Percentiles rank a stretch among this genome's conserved stretches.
phyloP scores from a whole-genome alignment of 1,140 invertebrate genomes.

The Bicyclus anynana region DNA sequence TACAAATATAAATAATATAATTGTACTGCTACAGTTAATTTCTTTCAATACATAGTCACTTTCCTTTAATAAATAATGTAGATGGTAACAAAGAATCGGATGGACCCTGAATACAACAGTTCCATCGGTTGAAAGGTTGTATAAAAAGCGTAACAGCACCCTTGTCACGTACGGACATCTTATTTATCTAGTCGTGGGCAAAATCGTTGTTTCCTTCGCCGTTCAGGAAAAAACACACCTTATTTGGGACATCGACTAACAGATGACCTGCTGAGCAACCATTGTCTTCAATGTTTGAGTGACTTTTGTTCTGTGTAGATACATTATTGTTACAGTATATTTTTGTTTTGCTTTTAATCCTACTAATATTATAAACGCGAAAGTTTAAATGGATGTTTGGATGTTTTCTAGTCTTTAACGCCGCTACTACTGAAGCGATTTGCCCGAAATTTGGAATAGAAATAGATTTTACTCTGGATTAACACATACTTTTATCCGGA shows the following conservation, averaged over 20 bases:
- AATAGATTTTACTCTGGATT: too few species aligned
- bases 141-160: slow-evolving; percentile 66
- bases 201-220: slow-evolving; percentile 68
- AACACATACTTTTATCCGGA: too few species aligned
- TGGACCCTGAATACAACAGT: slow-evolving; percentile 33
- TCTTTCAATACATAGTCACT: neutral
- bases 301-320: slow-evolving; percentile 32
- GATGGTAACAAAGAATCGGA: slow-evolving; percentile 54
- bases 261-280: slow-evolving; percentile 50
- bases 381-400: too few species aligned
- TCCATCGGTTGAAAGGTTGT: slow-evolving; percentile 54
- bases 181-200: slow-evolving; percentile 69
- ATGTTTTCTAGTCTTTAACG: too few species aligned
- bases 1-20: too few species aligned
- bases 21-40: neutral
- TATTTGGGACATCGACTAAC: slow-evolving; percentile 56
- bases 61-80: neutral
- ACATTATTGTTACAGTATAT: neutral
- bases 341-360: too few species aligned
- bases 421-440: too few species aligned
- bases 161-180: slow-evolving; percentile 67
- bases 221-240: slow-evolving; percentile 58
- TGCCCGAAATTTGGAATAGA: too few species aligned
- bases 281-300: slow-evolving; percentile 53
- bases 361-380: too few species aligned